These are phyloP conservation scores for Hirtodrosophila alboralis DNA, from an alignment of 2,888 invertebrate species.

Conservation along the genomic window DNA sequence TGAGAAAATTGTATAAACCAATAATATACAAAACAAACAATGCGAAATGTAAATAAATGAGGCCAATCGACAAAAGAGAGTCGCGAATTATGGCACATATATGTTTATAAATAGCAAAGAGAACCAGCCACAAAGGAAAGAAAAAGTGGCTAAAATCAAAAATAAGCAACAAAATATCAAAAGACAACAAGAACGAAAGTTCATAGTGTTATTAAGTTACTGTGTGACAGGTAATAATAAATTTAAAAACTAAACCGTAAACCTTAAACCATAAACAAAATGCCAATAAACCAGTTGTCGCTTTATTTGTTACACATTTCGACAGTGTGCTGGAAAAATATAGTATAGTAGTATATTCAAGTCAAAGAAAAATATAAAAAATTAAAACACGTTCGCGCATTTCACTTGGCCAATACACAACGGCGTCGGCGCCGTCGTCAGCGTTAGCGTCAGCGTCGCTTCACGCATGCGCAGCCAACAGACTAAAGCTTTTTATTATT, in stretches of 20 bases:
- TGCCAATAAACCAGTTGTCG: slow-evolving; percentile 64
- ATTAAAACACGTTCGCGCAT: slow-evolving; percentile 69
- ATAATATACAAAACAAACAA: slow-evolving; percentile 38
- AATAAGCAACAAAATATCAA: slow-evolving; percentile 23
- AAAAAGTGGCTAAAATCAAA: slow-evolving; percentile 62
- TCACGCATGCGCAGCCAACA: slow-evolving; percentile 66
- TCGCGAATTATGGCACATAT: slow-evolving; percentile 69
- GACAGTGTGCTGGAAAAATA: slow-evolving; percentile 40
- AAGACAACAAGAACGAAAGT: slow-evolving; percentile 12
- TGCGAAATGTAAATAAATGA: slow-evolving; percentile 64
- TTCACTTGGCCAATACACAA: slow-evolving; percentile 66
- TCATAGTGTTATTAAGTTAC: slow-evolving; percentile 13
- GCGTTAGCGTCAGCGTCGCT: too few relatives aligned
- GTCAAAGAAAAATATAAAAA: slow-evolving; percentile 6
- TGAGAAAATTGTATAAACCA: slow-evolving; percentile 43
- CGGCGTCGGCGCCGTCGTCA: too few relatives aligned
- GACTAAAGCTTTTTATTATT: slow-evolving; percentile 17
- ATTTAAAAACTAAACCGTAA: slow-evolving; percentile 14
- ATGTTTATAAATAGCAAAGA: slow-evolving; percentile 58
- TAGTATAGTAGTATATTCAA: too few relatives aligned
- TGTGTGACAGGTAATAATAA: slow-evolving; percentile 43
- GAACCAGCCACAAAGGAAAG: slow-evolving; percentile 50
- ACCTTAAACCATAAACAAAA: slow-evolving; percentile 22
- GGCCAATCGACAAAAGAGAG: slow-evolving; percentile 57
- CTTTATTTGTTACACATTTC: slow-evolving; percentile 73